These are phyloP conservation scores for Pseudoips prasinana DNA, from an alignment of 2,888 invertebrate species.

Conservation along the genomic window DNA sequence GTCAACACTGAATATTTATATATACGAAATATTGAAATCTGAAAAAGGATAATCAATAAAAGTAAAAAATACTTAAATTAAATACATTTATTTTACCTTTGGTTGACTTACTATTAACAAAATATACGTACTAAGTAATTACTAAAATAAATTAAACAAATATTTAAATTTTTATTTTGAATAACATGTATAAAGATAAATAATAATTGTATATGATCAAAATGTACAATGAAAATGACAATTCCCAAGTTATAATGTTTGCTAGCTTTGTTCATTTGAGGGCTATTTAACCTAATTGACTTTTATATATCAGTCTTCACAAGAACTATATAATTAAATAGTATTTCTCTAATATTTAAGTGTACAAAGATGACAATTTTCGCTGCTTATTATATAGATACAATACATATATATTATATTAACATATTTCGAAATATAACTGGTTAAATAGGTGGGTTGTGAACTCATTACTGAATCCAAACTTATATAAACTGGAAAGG, in stretches of 20 bases:
- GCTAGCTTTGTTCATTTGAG: constrained; percentile 2
- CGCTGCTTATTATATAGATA: too few species aligned
- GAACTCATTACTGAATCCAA: too few species aligned
- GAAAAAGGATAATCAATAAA: neutral
- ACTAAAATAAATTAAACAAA: constrained; percentile 29
- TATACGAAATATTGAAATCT: too few species aligned
- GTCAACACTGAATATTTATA: too few species aligned
- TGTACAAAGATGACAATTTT: constrained; percentile 17
- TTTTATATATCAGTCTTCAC: constrained; percentile 37
- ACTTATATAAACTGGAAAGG: too few species aligned
- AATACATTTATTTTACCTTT: constrained; percentile 50
- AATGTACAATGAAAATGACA: neutral
- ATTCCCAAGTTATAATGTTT: too few species aligned
- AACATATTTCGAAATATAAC: too few species aligned
- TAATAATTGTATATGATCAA: neutral
- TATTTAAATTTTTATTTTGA: constrained; percentile 7
- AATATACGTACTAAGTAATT: constrained; percentile 23
- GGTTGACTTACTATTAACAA: constrained; percentile 38
- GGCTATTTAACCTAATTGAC: constrained; percentile 36
- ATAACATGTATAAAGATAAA: neutral
- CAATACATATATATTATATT: too few species aligned
- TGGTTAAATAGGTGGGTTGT: too few species aligned
- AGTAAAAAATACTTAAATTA: constrained; percentile 18
- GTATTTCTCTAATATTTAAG: constrained; percentile 18
- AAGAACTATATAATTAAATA: constrained; percentile 23